Conservation (phyloP, 2,888 invertebrate genomes). For the Cryptocephalus primarius region DNA sequence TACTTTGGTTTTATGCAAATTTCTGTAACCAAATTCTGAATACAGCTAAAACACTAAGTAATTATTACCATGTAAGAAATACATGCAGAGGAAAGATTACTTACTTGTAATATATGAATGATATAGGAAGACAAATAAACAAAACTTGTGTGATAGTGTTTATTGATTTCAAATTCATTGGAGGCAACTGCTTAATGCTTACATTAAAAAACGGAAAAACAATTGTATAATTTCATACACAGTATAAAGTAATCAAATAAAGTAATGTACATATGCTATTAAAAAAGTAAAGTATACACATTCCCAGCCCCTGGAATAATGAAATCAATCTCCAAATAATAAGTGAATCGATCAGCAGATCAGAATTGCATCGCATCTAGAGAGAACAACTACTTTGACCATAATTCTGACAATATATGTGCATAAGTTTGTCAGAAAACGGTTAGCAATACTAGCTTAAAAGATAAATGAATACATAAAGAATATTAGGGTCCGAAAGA, state of each 20-base stretch:
- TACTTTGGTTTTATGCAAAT: too few species aligned
- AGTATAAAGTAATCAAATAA: conserved; percentile 3
- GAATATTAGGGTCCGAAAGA: conserved; percentile 16
- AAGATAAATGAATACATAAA: conserved; percentile 8
- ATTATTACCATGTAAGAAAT: too few species aligned
- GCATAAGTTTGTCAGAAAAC: conserved; percentile 18
- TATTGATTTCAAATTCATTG: conserved; percentile 36
- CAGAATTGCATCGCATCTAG: conserved; percentile 33
- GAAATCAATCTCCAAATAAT: conserved; percentile 35
- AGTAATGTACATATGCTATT: conserved; percentile 4
- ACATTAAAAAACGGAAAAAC: conserved; percentile 3
- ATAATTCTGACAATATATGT: conserved; percentile 19
- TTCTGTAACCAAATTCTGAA: too few species aligned
- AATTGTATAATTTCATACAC: conserved; percentile 3
- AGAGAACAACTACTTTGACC: conserved; percentile 24
- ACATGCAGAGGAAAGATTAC: too few species aligned
- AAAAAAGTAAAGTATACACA: not conserved
- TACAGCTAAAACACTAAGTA: too few species aligned
- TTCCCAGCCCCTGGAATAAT: conserved; percentile 29
- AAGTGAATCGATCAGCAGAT: conserved; percentile 32
- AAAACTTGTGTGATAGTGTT: conserved; percentile 23
- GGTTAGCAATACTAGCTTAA: conserved; percentile 15
- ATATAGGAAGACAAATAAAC: too few species aligned
- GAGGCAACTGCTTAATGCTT: conserved; percentile 17
- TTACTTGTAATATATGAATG: too few species aligned